Base-by-base conservation (phyloP, 2,113 vertebrate genomes). In the Rostratula benghalensis region DNA sequence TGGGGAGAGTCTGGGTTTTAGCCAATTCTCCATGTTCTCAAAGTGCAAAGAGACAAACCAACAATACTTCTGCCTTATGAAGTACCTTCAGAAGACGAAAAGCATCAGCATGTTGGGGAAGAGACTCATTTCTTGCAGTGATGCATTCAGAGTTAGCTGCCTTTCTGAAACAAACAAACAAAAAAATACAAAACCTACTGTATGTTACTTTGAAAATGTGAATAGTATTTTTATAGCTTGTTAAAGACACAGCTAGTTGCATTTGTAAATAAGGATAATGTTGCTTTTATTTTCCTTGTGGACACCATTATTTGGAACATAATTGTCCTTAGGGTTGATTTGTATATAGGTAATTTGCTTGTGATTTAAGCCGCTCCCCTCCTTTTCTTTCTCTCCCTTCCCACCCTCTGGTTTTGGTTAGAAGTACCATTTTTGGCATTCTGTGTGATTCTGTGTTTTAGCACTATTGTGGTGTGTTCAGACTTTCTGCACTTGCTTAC, bases 181-280 rank as follows among this genome's bases (percentile, higher is more conserved):
- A 81, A 96, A 96, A 95, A 95, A 93, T 18, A 86, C 71, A 91
- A 97, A 98, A 97, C 97, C 98, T 98, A 98, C 98, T 98, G 98
- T 98, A 98, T 97, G 98, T 98, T 98, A 98, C 98, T 98, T 98
- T 98, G 98, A 98, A 99, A 99, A 99, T 99, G 99, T 99, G 99
- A 99, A 99, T 99, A 99, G 98, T 99, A 99, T 99, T 99, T 99
- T 99, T 99, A 98, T 99, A 99, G 98, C 99, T 98, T 98, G 98
- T 98, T 98, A 97, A 98, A 98, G 98, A 98, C 98, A 98, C 94
- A 98, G 97, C 97, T 97, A 97, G 98, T 98, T 97, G 97, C 97
- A 97, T 98, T 98, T 99, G 99, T 99, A 99, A 98, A 99, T 99
- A 99, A 97, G 97, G 98, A 97, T 97, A 97, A 94, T 96, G 98